Conservation (phyloP, 2,888 invertebrate species). For the Chelonus formosanus region DNA sequence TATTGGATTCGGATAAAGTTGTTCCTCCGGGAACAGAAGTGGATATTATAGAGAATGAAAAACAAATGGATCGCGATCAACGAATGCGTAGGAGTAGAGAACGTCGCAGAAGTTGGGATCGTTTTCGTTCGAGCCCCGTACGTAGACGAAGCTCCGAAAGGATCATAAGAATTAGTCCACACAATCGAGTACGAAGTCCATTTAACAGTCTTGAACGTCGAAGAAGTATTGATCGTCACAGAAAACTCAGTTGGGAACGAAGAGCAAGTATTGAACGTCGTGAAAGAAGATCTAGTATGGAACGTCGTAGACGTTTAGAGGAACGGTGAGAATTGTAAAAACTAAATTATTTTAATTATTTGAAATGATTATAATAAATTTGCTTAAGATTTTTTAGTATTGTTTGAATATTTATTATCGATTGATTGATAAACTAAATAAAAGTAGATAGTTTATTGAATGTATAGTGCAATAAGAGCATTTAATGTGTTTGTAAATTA, state of each 20-base stretch:
- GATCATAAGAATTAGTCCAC: slow-evolving; percentile 39
- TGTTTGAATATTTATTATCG: too few relatives aligned
- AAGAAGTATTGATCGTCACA: slow-evolving; percentile 39
- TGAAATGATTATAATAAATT: not conserved
- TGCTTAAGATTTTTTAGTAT: too few relatives aligned
- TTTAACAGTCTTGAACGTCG: slow-evolving; percentile 44
- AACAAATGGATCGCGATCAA: slow-evolving; percentile 47
- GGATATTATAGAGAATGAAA: slow-evolving; percentile 58
- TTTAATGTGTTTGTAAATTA: slow-evolving; percentile 9
- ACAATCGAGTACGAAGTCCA: slow-evolving; percentile 33
- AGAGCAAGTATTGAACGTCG: slow-evolving; percentile 45
- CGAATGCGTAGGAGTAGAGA: slow-evolving; percentile 42
- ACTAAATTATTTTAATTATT: not conserved
- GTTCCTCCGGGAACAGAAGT: slow-evolving; percentile 62
- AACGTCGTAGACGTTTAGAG: slow-evolving; percentile 50
- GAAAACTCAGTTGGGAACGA: slow-evolving; percentile 51
- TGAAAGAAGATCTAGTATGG: slow-evolving; percentile 54
- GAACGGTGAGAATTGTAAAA: slow-evolving; percentile 55
- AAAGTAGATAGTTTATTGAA: not conserved
- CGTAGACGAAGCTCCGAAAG: slow-evolving; percentile 45
- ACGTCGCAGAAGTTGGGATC: slow-evolving; percentile 48
- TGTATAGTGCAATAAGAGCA: slow-evolving; percentile 13
- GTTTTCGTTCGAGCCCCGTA: slow-evolving; percentile 41
- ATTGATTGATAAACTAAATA: too few relatives aligned
- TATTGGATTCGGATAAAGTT: slow-evolving; percentile 59